Percentiles rank a stretch among this genome's conserved stretches.
phyloP scores from a whole-genome alignment of 2,888 invertebrate species.

The Acanthosepion pharaonis region DNA sequence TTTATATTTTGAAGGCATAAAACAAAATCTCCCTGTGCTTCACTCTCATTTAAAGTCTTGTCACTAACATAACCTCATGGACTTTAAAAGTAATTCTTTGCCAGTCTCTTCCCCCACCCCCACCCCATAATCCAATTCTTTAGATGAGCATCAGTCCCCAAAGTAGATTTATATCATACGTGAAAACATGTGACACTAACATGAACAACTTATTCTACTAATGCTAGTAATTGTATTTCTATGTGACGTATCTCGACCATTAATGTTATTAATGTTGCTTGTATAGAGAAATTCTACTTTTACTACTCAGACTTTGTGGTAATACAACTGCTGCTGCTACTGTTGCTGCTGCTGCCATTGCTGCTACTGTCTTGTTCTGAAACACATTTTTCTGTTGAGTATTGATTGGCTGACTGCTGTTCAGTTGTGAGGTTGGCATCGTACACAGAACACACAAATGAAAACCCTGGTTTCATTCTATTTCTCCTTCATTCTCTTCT shows the following conservation, averaged over 20 bases:
- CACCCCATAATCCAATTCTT: neutral
- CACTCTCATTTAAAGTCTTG: neutral
- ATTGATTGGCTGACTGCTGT: neutral
- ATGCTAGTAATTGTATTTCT: neutral
- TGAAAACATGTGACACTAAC: neutral
- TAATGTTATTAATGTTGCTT: conserved; percentile 20
- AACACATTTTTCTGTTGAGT: neutral
- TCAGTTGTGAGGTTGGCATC: conserved; percentile 17
- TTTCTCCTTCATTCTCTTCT: neutral
- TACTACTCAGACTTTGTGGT: neutral
- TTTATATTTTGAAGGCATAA: neutral
- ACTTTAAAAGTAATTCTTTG: neutral
- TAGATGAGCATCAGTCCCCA: neutral
- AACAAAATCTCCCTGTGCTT: neutral
- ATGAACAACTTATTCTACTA: neutral
- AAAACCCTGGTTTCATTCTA: neutral
- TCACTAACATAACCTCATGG: neutral
- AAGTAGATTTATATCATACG: neutral
- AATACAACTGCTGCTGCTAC: neutral
- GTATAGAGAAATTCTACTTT: neutral
- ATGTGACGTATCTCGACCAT: neutral
- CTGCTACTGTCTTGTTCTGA: neutral
- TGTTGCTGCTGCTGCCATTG: neutral
- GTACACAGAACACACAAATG: conserved; percentile 22
- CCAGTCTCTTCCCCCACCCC: neutral